Conservation (phyloP, 2,113 vertebrate species). For the Megaceryle torquata region DNA sequence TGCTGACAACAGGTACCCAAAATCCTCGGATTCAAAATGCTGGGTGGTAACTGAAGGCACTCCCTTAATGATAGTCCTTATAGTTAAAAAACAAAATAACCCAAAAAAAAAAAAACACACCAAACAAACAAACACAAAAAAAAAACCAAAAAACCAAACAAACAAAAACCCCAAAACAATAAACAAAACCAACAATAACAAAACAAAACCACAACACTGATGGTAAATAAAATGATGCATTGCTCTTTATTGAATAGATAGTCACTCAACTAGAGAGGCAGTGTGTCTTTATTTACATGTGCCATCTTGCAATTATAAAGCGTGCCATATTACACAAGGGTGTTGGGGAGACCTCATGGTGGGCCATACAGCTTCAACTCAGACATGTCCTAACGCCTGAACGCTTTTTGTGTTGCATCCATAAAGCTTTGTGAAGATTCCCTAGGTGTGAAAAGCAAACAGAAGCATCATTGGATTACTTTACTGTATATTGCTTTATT, state of each 20-base stretch:
- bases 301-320: not conserved
- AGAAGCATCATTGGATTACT: not conserved
- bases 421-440: not conserved
- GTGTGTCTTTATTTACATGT: not conserved
- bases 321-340: not conserved
- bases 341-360: not conserved
- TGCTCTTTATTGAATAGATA: not conserved
- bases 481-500: not conserved
- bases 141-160: not conserved
- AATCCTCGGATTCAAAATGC: not conserved
- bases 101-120: no score
- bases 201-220: not conserved
- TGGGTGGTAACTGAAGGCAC: not conserved
- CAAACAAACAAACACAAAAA: no score
- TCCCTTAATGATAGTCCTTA: not conserved
- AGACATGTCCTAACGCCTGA: not conserved
- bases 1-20: not conserved
- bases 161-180: no score
- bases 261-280: not conserved
- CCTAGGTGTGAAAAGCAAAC: not conserved
- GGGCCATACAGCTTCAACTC: not conserved
- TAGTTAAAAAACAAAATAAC: not conserved
- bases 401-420: not conserved
- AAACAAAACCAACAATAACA: no score
- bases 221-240: not conserved